Conservation (phyloP, 2,888 invertebrate species). For the Tetramorium bicarinatum region DNA sequence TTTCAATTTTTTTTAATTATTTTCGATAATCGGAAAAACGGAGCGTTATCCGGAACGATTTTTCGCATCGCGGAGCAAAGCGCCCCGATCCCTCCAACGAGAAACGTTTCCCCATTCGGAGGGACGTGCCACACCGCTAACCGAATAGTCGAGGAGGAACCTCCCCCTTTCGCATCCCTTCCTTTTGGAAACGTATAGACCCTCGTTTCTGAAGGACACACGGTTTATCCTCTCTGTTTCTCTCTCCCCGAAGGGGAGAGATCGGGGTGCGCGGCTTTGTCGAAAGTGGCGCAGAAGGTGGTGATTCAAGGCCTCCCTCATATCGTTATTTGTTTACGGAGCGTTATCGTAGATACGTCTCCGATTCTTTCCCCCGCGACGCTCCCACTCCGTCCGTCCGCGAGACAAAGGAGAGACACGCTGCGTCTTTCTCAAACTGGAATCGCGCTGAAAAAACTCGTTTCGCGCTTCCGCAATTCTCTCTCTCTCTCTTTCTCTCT, state of each 20-base stretch:
- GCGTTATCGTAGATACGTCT: neutral
- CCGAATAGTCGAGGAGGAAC: neutral
- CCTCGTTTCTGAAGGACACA: constrained; percentile 24
- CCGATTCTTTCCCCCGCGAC: neutral
- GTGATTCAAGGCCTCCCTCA: neutral
- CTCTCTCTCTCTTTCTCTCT: too few relatives aligned
- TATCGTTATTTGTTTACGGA: neutral
- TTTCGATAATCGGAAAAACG: constrained; percentile 3
- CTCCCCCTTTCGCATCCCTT: constrained; percentile 6
- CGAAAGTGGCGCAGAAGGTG: neutral
- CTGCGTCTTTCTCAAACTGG: too few relatives aligned
- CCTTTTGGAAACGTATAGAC: neutral
- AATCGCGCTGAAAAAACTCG: neutral
- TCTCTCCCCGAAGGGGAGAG: neutral
- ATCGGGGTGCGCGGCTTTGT: neutral
- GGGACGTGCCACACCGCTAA: neutral
- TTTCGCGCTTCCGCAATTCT: neutral
- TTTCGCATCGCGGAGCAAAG: constrained; percentile 16
- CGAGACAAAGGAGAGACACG: neutral
- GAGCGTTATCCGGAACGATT: neutral
- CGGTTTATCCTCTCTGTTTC: neutral
- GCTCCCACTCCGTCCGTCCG: neutral
- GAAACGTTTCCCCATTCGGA: neutral
- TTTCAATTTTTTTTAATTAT: neutral
- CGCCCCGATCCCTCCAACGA: neutral